phyloP scores from a whole-genome alignment of 2,797 vertebrate genomes.

The Onychomys leucogaster region DNA sequence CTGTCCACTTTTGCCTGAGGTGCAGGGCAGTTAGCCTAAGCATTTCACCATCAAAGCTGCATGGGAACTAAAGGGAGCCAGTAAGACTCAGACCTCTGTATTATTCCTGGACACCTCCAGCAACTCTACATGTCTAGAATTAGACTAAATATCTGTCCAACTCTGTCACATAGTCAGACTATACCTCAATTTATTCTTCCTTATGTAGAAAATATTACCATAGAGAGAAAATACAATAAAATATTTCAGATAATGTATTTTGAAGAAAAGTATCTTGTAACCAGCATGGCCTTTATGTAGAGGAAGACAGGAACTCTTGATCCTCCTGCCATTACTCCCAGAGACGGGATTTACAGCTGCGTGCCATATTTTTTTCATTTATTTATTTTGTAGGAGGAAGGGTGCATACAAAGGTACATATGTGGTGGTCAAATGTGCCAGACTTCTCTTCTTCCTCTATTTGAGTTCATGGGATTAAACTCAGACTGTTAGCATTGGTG shows the following conservation, averaged over 20 bases:
- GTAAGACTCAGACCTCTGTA: not conserved
- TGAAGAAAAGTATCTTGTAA: not conserved
- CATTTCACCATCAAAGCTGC: not conserved
- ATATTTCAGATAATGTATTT: not conserved
- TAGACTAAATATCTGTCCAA: not conserved
- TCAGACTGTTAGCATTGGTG: not conserved
- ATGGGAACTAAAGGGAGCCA: not conserved
- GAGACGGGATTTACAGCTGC: not conserved
- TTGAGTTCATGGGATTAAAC: not conserved
- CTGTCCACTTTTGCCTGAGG: not conserved
- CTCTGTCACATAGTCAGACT: not conserved
- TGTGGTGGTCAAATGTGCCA: not conserved
- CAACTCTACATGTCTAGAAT: not conserved
- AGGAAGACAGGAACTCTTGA: not conserved
- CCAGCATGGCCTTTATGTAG: not conserved
- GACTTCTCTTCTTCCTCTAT: not conserved
- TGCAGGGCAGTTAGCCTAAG: not conserved
- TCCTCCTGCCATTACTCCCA: not conserved
- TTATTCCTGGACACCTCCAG: not conserved
- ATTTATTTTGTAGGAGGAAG: not conserved
- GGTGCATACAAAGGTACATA: not conserved
- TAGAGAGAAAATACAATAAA: not conserved
- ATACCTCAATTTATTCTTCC: not conserved
- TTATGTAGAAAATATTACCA: not conserved
- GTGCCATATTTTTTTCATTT: not conserved